phyloP scores from a whole-genome alignment of 2,113 vertebrate species.

The Poecilia latipinna region DNA sequence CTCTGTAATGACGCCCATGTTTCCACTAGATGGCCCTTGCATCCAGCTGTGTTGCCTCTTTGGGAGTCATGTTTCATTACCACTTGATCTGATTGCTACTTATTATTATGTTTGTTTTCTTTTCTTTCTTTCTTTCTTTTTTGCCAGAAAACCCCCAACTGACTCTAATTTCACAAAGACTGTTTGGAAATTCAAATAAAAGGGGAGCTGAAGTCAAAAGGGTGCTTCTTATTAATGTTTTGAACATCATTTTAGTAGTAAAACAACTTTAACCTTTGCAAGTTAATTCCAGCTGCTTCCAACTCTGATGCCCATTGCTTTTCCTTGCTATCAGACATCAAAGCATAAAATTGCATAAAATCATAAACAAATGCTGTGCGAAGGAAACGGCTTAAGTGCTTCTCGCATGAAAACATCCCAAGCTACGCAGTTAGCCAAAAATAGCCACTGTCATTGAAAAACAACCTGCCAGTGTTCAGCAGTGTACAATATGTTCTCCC shows the following conservation, averaged over 20 bases:
- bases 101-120: too few species aligned
- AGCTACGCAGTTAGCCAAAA: slow-evolving; percentile 19
- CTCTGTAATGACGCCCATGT: slow-evolving; percentile 61
- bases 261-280: not conserved
- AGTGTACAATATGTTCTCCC: slow-evolving; percentile 71
- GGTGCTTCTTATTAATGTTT: not conserved
- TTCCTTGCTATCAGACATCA: not conserved
- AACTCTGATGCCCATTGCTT: not conserved
- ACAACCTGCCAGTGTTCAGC: slow-evolving; percentile 19
- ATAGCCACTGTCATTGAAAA: slow-evolving; percentile 32
- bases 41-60: slow-evolving; percentile 56
- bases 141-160: not conserved
- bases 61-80: slow-evolving; percentile 47
- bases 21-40: slow-evolving; percentile 80
- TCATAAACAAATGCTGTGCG: not conserved
- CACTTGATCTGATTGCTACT: slow-evolving; percentile 35
- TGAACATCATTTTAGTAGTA: slow-evolving; percentile 5
- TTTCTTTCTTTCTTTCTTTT: not conserved
- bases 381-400: not conserved
- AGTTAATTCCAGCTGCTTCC: too few species aligned
- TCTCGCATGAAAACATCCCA: slow-evolving; percentile 9
- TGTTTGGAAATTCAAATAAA: slow-evolving; percentile 1
- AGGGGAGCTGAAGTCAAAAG: not conserved
- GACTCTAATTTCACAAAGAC: slow-evolving; percentile 4
- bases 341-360: not conserved